phyloP scores from a whole-genome alignment of 1,140 invertebrate genomes.

The Drosophila sucinea region DNA sequence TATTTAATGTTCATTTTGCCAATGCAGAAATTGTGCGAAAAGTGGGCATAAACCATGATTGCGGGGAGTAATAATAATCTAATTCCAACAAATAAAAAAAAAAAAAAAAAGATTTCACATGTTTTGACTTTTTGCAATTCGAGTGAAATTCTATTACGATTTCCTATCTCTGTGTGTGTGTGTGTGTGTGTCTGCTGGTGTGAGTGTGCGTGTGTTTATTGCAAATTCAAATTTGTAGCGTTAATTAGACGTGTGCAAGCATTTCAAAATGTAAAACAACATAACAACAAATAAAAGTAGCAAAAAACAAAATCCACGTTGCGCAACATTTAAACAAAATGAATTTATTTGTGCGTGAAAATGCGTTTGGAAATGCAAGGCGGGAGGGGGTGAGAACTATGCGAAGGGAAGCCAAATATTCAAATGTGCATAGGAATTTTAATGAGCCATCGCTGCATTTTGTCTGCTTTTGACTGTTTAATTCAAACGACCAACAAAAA shows the following conservation, averaged over 20 bases:
- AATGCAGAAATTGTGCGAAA: conserved; percentile 7
- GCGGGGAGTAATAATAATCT: neutral
- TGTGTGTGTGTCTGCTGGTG: neutral
- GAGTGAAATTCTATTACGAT: conserved; percentile 11
- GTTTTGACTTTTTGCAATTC: conserved; percentile 18
- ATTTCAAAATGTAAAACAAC: conserved; percentile 15
- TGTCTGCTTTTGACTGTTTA: neutral
- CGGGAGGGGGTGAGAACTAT: neutral
- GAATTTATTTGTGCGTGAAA: conserved; percentile 16
- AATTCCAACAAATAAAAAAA: neutral
- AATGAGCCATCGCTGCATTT: conserved; percentile 15
- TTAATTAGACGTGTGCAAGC: conserved; percentile 49
- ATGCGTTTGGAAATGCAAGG: neutral
- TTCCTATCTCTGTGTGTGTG: neutral
- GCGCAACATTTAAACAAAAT: conserved; percentile 20
- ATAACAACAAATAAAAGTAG: conserved; percentile 21
- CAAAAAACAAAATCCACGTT: neutral
- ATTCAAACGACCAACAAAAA: neutral
- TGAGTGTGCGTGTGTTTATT: conserved; percentile 1
- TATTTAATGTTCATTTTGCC: conserved; percentile 22
- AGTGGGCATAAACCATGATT: neutral
- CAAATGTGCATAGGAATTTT: conserved; percentile 11
- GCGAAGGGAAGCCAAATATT: conserved; percentile 18
- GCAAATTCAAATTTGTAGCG: conserved; percentile 22
- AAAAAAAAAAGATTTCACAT: conserved; percentile 2